Conservation (phyloP, 2,888 invertebrate genomes). For the Drosophila nr. perissopoda region DNA sequence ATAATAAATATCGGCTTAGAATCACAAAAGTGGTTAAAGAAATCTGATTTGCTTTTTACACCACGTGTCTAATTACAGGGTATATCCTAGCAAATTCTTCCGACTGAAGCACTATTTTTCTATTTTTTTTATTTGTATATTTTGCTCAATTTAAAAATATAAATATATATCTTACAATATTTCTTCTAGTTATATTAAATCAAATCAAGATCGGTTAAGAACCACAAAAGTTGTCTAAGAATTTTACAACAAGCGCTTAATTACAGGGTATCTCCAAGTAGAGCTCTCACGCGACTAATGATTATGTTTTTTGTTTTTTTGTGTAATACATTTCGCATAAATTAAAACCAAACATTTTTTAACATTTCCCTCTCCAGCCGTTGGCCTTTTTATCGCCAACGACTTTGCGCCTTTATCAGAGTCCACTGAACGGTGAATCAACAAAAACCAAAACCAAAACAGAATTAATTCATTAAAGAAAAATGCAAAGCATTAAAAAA, state of each 20-base stretch:
- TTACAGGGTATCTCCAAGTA: background rate
- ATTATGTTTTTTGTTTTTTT: conserved; percentile 9
- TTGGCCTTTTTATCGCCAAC: conserved; percentile 68
- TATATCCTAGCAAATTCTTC: background rate
- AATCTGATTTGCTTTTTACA: background rate
- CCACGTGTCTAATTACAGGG: background rate
- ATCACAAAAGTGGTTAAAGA: too few relatives aligned
- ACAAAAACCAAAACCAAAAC: conserved; percentile 78
- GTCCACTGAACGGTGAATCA: conserved; percentile 80
- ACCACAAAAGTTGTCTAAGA: background rate
- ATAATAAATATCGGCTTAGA: too few relatives aligned
- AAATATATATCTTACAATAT: background rate
- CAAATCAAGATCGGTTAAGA: background rate
- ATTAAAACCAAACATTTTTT: conserved; percentile 57
- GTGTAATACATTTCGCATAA: conserved; percentile 69
- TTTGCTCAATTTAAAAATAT: background rate
- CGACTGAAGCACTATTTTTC: background rate
- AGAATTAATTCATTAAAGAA: conserved; percentile 84
- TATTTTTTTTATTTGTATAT: too few relatives aligned
- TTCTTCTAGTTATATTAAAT: background rate
- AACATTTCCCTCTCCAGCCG: conserved; percentile 25
- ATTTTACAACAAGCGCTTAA: background rate
- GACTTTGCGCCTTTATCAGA: conserved; percentile 78
- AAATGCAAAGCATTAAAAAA: conserved; percentile 80
- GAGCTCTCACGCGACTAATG: background rate